phyloP scores from a whole-genome alignment of 2,888 invertebrate species.

The Melanophora roralis region DNA sequence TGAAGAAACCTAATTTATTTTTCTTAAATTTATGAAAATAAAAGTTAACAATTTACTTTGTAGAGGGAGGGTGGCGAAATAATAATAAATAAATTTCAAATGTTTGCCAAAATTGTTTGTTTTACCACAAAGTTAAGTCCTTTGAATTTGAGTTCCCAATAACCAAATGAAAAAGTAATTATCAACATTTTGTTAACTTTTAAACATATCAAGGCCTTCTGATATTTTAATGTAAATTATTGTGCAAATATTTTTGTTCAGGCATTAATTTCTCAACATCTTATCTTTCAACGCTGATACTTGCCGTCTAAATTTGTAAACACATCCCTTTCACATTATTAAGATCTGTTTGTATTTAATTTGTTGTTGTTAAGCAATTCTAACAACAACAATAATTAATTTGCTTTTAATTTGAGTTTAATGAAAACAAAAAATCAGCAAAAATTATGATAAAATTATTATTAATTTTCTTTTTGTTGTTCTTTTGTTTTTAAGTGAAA shows the following conservation, averaged over 20 bases:
- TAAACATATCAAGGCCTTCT: background rate
- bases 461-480: background rate
- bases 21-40: too few species aligned
- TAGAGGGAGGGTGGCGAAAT: too few species aligned
- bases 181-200: background rate
- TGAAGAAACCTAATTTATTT: too few species aligned
- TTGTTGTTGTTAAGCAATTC: background rate
- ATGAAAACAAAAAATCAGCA: background rate
- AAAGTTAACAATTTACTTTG: too few species aligned
- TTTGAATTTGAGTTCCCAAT: background rate
- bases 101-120: background rate
- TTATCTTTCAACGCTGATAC: background rate
- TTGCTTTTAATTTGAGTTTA: background rate
- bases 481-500: background rate
- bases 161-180: conserved; percentile 3
- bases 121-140: background rate
- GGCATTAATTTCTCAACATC: background rate
- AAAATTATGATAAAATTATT: background rate
- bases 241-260: too few species aligned
- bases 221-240: background rate
- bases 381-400: background rate
- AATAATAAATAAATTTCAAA: background rate
- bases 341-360: background rate
- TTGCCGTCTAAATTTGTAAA: background rate
- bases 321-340: background rate